Percentiles rank a stretch among this genome's conserved stretches.
Evolutionary conservation across 2,797 vertebrate species (phyloP).

Genomic region (Tenualosa ilisha): DNA sequence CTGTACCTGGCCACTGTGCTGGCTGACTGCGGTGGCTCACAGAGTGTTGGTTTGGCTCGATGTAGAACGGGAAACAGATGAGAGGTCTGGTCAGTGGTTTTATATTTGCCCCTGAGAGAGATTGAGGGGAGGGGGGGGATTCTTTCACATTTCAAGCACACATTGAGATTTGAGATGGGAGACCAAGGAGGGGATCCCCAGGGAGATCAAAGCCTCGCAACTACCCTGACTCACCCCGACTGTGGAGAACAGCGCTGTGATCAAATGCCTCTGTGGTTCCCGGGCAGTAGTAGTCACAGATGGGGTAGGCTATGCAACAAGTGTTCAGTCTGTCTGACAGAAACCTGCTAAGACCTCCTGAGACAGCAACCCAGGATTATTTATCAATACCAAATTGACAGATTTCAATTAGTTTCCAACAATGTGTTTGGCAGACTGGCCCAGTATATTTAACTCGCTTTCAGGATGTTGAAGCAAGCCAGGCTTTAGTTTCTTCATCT

Average conservation of each 20-base stretch:
- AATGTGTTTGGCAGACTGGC: conserved; percentile 1
- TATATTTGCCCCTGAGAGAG: conserved; percentile 7
- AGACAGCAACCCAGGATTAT: not conserved
- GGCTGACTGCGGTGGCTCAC: conserved; percentile 41
- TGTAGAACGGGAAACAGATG: conserved; percentile 36
- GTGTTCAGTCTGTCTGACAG: not conserved
- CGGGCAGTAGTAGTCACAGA: not conserved
- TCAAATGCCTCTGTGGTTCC: not conserved
- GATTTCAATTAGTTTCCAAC: not conserved
- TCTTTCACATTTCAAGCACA: not conserved
- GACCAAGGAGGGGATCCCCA: not conserved
- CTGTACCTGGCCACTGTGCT: not conserved
- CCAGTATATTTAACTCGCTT: not conserved
- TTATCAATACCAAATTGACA: not conserved
- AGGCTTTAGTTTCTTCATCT: not conserved
- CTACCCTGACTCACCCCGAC: not conserved
- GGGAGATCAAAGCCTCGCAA: not conserved
- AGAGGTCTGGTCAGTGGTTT: conserved; percentile 46
- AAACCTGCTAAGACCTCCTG: not conserved
- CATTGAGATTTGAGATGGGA: not conserved
- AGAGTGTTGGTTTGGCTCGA: conserved; percentile 41
- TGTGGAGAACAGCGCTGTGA: conserved; percentile 2
- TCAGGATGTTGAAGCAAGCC: not conserved
- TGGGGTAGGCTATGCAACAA: not conserved
- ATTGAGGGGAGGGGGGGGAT: not conserved